Conservation (phyloP, 92 coral and sea anemone species). For the Muricea muricata region DNA sequence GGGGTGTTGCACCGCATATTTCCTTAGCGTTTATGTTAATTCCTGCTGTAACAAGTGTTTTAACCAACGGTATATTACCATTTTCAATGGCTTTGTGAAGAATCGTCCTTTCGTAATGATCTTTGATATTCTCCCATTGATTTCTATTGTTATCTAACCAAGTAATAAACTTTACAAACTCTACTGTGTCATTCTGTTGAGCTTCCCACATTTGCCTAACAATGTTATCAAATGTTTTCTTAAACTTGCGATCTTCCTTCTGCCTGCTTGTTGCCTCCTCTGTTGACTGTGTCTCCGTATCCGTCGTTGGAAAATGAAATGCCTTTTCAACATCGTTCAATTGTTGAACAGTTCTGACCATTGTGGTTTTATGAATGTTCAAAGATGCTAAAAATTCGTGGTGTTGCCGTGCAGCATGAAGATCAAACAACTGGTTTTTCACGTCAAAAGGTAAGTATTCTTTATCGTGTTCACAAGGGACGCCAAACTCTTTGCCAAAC, state of each 20-base stretch:
- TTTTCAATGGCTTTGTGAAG: constrained; percentile 64
- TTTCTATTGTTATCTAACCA: constrained; percentile 17
- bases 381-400: constrained; percentile 47
- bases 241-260: constrained; percentile 57
- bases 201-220: constrained; percentile 62
- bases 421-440: constrained; percentile 45
- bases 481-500: constrained; percentile 61
- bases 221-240: constrained; percentile 47
- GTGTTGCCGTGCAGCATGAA: constrained; percentile 47
- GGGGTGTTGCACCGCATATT: constrained; percentile 65
- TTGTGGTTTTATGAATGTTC: constrained; percentile 41
- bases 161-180: constrained; percentile 15
- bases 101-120: constrained; percentile 48
- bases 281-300: not conserved
- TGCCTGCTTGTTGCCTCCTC: not conserved
- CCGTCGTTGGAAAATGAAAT: not conserved
- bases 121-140: not conserved
- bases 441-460: constrained; percentile 54
- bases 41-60: constrained; percentile 40
- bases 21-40: constrained; percentile 56
- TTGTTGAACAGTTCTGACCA: constrained; percentile 38
- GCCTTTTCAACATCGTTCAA: constrained; percentile 34
- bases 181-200: constrained; percentile 20
- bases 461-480: constrained; percentile 51
- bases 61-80: constrained; percentile 41